These are phyloP conservation scores for Ailurus styani DNA, from an alignment of 2,113 vertebrate genomes.

Conservation along the genomic window DNA sequence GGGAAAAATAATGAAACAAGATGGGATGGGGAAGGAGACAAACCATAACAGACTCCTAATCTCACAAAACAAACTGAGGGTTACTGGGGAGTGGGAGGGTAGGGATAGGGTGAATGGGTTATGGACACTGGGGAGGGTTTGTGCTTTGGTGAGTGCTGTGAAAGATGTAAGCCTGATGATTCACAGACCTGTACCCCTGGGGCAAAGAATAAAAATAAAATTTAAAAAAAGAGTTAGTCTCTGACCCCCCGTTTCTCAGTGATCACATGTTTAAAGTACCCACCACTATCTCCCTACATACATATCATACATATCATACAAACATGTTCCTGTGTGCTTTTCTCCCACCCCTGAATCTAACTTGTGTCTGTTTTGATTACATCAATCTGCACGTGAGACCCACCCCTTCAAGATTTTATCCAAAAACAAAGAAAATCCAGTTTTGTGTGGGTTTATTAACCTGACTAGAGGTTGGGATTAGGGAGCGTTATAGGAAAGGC, in stretches of 20 bases:
- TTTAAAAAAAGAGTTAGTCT: no score
- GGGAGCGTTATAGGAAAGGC: neutral
- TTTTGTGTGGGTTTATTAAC: neutral
- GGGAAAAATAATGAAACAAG: no score
- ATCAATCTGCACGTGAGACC: neutral
- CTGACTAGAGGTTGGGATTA: neutral
- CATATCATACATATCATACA: neutral
- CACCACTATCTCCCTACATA: neutral
- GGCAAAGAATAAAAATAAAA: no score
- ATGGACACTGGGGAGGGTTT: no score
- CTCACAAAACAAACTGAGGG: no score
- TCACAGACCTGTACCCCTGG: no score
- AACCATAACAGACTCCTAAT: no score
- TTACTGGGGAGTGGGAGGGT: no score
- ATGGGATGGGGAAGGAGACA: no score
- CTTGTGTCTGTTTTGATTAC: neutral
- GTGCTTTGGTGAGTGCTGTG: no score
- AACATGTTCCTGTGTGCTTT: neutral
- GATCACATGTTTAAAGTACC: neutral
- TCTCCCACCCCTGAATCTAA: neutral
- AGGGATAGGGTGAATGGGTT: no score
- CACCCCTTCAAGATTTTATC: neutral
- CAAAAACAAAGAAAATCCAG: neutral
- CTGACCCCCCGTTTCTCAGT: neutral
- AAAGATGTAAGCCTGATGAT: no score